Base-by-base conservation (phyloP, 2,113 vertebrate genomes). In the Strix aluco region DNA sequence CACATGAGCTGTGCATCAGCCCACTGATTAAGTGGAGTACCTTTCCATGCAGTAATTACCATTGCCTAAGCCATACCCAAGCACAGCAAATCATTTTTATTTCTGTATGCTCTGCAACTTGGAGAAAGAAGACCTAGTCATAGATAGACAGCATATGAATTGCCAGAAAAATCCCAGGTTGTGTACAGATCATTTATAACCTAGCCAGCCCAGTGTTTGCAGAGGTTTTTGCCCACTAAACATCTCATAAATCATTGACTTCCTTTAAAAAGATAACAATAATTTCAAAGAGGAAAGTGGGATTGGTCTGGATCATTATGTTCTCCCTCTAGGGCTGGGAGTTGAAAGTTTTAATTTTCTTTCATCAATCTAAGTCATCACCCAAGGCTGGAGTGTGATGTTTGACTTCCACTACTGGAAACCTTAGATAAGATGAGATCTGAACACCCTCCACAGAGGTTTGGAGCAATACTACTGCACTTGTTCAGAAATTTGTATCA, bases 181-280 rank as follows among this genome's bases (percentile, higher is more conserved):
- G 47, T 74, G 94, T 63, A 67, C 74, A 88, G 63, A 52, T 90
- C 90, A 86, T 94, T 94, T 94, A 84, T 86, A 96, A 93, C 42
- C 32, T 5, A 55, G 66, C 92, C 81, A 97, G 86, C 66, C 49
- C 92, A 30, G 61, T 72, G 86, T 94, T 52, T 88, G 80, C 74
- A 81, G 69, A 89, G 61, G 30, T 25, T n/a, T 92, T 81, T 95
- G 62, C 61, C 74, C 94, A 96, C 95, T 95, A 94, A 96, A 90
- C 66, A 93, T 73, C 94, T 96, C 95, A 97, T 95, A 92, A 90
- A 97, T 96, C 96, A 96, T 36, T 92, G 49, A 74, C 94, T 97
- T 97, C 59, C 87, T 94, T 96, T 81, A 85, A 94, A 88, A 91
- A 91, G 90, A 94, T 94, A 96, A 92, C 83, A 95, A 88, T 94